These are phyloP conservation scores for Echiichthys vipera DNA, from an alignment of 2,797 vertebrate species.

Conservation along the genomic window DNA sequence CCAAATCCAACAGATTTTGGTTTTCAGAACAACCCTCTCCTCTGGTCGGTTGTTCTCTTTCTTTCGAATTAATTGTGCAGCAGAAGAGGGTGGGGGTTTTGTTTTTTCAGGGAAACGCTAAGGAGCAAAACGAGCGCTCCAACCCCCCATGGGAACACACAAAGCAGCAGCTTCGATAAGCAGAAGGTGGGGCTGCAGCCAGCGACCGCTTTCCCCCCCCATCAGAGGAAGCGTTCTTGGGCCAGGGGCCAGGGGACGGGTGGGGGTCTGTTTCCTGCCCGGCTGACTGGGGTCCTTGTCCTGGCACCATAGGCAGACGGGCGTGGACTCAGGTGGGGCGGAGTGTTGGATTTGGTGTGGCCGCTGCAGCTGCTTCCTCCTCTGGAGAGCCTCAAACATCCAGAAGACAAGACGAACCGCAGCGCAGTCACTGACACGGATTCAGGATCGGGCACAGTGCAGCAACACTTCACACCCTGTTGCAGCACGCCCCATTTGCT, in stretches of 20 bases:
- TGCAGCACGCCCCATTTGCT: no score
- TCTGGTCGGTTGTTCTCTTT: no score
- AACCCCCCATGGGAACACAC: slow-evolving; percentile 41
- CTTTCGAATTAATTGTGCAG: slow-evolving; percentile 13
- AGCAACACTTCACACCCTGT: no score
- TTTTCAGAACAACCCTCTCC: no score
- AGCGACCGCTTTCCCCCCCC: slow-evolving; percentile 19
- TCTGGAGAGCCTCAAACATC: no score
- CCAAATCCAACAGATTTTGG: no score
- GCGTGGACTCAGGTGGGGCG: slow-evolving; percentile 54
- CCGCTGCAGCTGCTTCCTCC: slow-evolving; percentile 68
- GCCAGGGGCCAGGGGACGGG: not conserved
- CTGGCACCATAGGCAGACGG: slow-evolving; percentile 52
- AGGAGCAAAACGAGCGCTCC: slow-evolving; percentile 13
- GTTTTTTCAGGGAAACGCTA: slow-evolving; percentile 24
- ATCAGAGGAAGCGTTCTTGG: slow-evolving; percentile 44
- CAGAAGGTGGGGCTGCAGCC: not conserved
- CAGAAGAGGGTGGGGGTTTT: not conserved
- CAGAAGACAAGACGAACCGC: no score
- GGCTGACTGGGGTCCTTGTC: slow-evolving; percentile 73
- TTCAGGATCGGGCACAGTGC: no score
- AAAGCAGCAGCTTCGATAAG: slow-evolving; percentile 49
- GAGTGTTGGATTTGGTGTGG: slow-evolving; percentile 63
- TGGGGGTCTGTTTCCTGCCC: slow-evolving; percentile 68
- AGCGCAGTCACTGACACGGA: no score